Evolutionary conservation across 2,888 invertebrate genomes (phyloP).

Genomic region (Chrysotoxum bicinctum): DNA sequence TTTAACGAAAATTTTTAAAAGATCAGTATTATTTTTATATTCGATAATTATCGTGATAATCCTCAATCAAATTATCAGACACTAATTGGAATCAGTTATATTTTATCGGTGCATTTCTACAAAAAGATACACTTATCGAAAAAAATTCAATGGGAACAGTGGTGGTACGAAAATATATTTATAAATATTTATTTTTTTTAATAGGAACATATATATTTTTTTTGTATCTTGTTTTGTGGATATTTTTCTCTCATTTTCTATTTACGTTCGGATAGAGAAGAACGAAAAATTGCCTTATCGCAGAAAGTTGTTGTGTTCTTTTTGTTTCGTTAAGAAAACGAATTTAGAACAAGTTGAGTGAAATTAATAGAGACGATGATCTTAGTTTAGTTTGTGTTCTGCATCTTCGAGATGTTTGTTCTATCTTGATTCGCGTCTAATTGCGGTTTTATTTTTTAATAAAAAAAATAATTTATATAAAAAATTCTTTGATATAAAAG

Average conservation of each 20-base stretch:
- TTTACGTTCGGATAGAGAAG: constrained; percentile 46
- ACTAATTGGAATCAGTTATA: constrained; percentile 63
- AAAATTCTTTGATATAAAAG: neutral
- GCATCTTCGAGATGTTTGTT: constrained; percentile 18
- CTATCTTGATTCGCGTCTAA: neutral
- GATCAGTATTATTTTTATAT: neutral
- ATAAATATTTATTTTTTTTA: neutral
- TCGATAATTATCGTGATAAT: constrained; percentile 13
- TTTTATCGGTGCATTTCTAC: constrained; percentile 12
- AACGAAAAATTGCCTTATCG: constrained; percentile 53
- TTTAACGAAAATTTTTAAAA: neutral
- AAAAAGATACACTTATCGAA: constrained; percentile 16
- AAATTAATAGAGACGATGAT: constrained; percentile 38
- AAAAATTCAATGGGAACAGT: neutral
- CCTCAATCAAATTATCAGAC: constrained; percentile 36
- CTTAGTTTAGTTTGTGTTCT: constrained; percentile 18
- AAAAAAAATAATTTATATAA: neutral
- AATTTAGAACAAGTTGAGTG: constrained; percentile 52
- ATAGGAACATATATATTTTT: neutral
- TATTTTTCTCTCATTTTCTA: constrained; percentile 68
- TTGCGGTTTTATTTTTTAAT: neutral
- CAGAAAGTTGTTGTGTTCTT: constrained; percentile 19
- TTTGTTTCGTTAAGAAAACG: constrained; percentile 34
- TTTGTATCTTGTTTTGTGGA: constrained; percentile 57
- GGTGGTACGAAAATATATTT: constrained; percentile 30